These are phyloP conservation scores for Stichodactyla helianthus DNA, from an alignment of 64 coral and sea anemone species.

Conservation along the genomic window DNA sequence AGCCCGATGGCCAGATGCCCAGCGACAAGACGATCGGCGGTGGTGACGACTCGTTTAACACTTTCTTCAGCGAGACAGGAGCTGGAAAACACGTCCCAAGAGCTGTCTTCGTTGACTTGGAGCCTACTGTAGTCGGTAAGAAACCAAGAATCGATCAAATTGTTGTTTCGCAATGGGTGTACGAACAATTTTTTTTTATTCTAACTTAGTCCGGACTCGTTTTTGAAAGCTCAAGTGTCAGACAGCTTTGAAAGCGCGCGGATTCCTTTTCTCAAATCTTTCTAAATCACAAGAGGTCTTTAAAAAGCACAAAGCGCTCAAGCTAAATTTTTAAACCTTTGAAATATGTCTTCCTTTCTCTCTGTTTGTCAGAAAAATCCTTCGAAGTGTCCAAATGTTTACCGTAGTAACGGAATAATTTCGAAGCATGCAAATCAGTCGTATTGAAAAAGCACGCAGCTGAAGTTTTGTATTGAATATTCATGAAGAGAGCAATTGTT, in stretches of 20 bases:
- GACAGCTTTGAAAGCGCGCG: not conserved
- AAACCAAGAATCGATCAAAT: not conserved
- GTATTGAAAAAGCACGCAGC: not conserved
- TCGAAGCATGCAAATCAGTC: not conserved
- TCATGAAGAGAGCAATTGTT: not conserved
- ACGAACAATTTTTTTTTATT: not conserved
- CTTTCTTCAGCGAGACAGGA: constrained; percentile 74
- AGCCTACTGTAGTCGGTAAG: constrained; percentile 84
- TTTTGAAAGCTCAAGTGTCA: not conserved
- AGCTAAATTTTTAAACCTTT: not conserved
- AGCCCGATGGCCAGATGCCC: constrained; percentile 63
- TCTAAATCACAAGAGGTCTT: not conserved
- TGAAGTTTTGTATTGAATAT: not conserved
- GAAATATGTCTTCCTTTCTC: not conserved
- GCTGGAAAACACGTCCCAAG: constrained; percentile 83
- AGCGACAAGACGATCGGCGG: constrained; percentile 33
- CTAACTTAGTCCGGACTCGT: not conserved
- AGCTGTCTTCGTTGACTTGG: constrained; percentile 79
- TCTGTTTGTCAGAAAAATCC: not conserved
- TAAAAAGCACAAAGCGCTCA: not conserved
- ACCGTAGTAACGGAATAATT: constrained; percentile 8
- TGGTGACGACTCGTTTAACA: constrained; percentile 70
- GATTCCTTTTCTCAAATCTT: not conserved
- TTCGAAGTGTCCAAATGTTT: not conserved
- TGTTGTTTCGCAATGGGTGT: not conserved